A percentile compares a stretch with the other conserved stretches of the same genome.
These are phyloP conservation scores for Podarcis lilfordi DNA, from an alignment of 2,797 vertebrate genomes.

Conservation along the genomic window DNA sequence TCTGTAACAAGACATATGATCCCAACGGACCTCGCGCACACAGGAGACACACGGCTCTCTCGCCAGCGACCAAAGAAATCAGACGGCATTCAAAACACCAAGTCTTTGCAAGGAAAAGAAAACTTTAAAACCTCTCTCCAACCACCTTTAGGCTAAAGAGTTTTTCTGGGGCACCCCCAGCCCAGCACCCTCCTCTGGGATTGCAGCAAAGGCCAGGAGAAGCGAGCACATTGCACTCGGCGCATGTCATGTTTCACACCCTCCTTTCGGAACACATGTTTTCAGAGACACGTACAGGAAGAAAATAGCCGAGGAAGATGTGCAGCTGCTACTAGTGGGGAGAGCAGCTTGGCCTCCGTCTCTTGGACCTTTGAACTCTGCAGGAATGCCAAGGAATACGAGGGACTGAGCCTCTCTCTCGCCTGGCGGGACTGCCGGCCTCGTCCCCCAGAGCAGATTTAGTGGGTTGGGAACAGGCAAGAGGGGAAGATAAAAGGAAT, in stretches of 20 bases:
- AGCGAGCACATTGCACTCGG: no score
- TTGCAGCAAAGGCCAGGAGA: neutral
- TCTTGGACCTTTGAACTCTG: neutral
- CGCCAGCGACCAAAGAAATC: neutral
- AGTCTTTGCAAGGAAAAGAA: neutral
- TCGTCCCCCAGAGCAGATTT: neutral
- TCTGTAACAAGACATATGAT: neutral
- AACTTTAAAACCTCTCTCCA: neutral
- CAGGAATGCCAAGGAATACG: neutral
- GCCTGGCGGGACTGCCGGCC: neutral
- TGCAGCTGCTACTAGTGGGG: neutral
- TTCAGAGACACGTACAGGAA: neutral
- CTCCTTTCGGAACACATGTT: neutral
- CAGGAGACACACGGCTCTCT: neutral
- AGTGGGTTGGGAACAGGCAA: no score
- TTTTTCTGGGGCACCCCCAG: neutral
- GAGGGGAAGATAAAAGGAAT: neutral
- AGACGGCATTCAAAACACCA: neutral
- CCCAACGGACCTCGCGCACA: neutral
- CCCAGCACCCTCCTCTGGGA: neutral
- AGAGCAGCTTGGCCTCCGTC: no score
- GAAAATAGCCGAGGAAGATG: neutral
- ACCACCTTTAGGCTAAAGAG: neutral
- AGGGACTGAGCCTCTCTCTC: fast-evolving
- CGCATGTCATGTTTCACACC: neutral